Percentiles rank a stretch among this genome's conserved stretches.
Evolutionary conservation across 2,888 invertebrate genomes (phyloP).

Genomic region (Trichopria drosophilae): DNA sequence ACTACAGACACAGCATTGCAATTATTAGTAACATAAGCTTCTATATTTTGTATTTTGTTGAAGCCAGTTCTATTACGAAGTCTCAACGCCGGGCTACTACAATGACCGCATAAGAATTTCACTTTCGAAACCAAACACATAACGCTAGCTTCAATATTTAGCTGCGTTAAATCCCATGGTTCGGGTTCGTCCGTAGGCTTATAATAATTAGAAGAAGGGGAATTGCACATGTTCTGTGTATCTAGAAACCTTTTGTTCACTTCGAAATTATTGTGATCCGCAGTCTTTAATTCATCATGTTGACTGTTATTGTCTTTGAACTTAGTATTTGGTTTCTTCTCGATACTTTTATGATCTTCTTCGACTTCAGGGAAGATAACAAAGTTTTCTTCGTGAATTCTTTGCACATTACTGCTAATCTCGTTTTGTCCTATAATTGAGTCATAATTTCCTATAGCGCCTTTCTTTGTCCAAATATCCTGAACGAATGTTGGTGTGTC

Average conservation of each 20-base stretch:
- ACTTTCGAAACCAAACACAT: conserved; percentile 84
- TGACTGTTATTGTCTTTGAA: too few relatives aligned
- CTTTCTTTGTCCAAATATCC: conserved; percentile 68
- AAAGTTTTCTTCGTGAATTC: conserved; percentile 58
- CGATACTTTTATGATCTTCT: background rate
- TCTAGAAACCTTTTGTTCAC: conserved; percentile 59
- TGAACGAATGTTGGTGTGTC: conserved; percentile 66
- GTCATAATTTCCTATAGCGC: conserved; percentile 50
- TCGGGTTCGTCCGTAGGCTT: conserved; percentile 81
- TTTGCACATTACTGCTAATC: conserved; percentile 46
- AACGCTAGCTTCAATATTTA: conserved; percentile 85
- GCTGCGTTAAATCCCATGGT: conserved; percentile 81
- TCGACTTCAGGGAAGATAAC: conserved; percentile 65
- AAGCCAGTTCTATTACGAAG: conserved; percentile 61
- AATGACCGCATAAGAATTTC: conserved; percentile 75
- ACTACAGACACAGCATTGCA: conserved; percentile 43
- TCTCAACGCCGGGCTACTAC: conserved; percentile 73
- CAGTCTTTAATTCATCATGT: conserved; percentile 34
- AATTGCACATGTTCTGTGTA: conserved; percentile 65
- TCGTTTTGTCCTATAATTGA: conserved; percentile 38
- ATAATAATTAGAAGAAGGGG: conserved; percentile 77
- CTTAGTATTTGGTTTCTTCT: background rate
- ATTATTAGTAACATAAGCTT: conserved; percentile 41
- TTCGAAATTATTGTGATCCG: conserved; percentile 49
- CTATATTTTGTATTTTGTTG: conserved; percentile 46